phyloP scores from a whole-genome alignment of 2,113 vertebrate species.

The Catharus fuscescens region DNA sequence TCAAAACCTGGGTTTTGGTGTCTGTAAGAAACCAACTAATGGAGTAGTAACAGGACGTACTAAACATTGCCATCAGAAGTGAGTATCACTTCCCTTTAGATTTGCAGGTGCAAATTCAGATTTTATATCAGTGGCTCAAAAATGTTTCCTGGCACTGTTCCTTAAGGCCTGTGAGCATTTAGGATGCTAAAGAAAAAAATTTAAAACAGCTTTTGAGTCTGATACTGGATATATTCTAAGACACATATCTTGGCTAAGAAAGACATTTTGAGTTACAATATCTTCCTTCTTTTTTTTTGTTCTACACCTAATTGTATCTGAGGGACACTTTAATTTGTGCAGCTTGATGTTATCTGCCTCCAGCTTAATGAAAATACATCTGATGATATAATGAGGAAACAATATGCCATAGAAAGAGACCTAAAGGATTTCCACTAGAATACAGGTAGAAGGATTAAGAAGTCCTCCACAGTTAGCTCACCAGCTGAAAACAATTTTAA shows the following conservation, averaged over 20 bases:
- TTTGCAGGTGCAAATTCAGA: neutral
- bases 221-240: neutral
- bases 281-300: neutral
- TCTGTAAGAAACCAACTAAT: neutral
- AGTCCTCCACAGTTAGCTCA: neutral
- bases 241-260: neutral
- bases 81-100: neutral
- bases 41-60: neutral
- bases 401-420: neutral
- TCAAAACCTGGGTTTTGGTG: neutral
- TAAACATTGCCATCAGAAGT: neutral
- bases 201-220: neutral
- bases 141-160: neutral
- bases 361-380: neutral
- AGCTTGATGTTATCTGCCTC: neutral
- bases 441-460: neutral
- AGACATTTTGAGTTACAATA: neutral
- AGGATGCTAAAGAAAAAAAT: neutral
- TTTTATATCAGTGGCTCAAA: neutral
- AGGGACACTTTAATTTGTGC: neutral
- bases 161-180: neutral
- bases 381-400: neutral
- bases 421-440: neutral
- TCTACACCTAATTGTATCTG: neutral
- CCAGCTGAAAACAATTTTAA: neutral